These are phyloP conservation scores for Helicoverpa assulta DNA, from an alignment of 2,888 invertebrate species.

Conservation along the genomic window DNA sequence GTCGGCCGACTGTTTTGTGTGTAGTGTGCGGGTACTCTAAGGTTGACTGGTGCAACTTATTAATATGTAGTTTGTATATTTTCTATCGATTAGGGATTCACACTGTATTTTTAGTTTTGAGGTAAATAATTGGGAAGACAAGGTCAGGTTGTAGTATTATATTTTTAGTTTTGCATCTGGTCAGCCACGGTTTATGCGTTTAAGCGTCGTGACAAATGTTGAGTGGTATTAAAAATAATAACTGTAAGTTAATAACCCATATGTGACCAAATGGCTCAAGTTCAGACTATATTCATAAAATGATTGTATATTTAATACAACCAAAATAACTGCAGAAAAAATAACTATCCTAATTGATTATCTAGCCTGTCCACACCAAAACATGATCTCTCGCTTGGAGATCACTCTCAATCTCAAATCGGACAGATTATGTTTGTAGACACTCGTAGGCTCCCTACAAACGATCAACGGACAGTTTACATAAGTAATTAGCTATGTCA, in stretches of 20 bases:
- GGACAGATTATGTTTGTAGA: conserved; percentile 70
- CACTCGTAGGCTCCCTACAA: conserved; percentile 72
- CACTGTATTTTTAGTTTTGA: conserved; percentile 11
- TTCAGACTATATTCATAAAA: no score
- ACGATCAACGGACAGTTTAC: conserved; percentile 81
- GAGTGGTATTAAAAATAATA: not conserved
- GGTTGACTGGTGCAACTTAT: not conserved
- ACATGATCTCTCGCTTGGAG: not conserved
- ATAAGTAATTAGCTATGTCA: conserved; percentile 86
- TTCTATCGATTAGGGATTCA: conserved; percentile 26
- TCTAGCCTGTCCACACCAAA: conserved; percentile 35
- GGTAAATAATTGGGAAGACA: not conserved
- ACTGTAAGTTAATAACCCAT: no score
- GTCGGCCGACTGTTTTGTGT: no score
- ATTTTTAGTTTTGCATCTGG: not conserved
- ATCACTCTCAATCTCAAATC: conserved; percentile 47
- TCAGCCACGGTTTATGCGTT: not conserved
- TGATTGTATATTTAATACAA: no score
- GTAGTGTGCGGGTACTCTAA: no score
- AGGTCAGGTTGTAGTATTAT: not conserved
- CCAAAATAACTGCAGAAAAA: not conserved
- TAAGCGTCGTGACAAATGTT: not conserved
- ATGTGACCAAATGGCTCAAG: no score
- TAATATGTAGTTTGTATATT: conserved; percentile 12
- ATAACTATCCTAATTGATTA: conserved; percentile 26